Base-by-base conservation (phyloP, 2,888 invertebrate species). In the Mechanitis messenoides region DNA sequence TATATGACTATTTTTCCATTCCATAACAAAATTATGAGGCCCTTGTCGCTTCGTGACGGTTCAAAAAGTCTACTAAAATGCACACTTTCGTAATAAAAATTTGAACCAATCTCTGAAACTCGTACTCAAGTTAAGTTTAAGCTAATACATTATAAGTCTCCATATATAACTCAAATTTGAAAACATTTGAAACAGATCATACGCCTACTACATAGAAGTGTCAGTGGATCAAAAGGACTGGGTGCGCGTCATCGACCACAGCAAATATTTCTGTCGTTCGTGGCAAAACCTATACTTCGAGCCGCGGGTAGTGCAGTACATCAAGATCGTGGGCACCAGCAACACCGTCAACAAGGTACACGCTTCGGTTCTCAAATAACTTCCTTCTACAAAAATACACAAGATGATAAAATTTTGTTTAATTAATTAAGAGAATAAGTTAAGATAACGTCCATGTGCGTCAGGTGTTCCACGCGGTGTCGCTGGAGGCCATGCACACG, bases 211-310 rank as follows among this genome's bases (percentile, higher is more conserved):
- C 74, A 94, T 97, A 73, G 97, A 97, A 82, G 96, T 97, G 38
- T 98, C 98, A 0, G 96, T 98, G 88, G 97, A 99, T 91, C 95
- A 97, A 83, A 95, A 94, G 81, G 96, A 98, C 83, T 99, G 99
- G 98, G 94, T 96, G 66, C 93, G 95, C 63, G 95, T 99, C 60
- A 93, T 98, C 66, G 98, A 99, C 88, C 96, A 99, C 90, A 95
- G 95, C 68, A 91, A 93, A 69, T 98, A 95, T 90, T 94, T 95
- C 80, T 99, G 99, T 82, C 94, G 99, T 64, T 98, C 98, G 28
- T 98, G 97, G 97, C 99, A 99, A 90, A 94, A 94, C 80, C 92
- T 99, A 56, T 98, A 96, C 90, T 99, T 99, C 86, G 93, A 94
- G 71, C 93, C 96, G 45, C 88, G 96, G 63, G 98, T 98, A 59